Evolutionary conservation across 1,140 invertebrate genomes (phyloP).

Genomic region (Drosophila malerkotliana): DNA sequence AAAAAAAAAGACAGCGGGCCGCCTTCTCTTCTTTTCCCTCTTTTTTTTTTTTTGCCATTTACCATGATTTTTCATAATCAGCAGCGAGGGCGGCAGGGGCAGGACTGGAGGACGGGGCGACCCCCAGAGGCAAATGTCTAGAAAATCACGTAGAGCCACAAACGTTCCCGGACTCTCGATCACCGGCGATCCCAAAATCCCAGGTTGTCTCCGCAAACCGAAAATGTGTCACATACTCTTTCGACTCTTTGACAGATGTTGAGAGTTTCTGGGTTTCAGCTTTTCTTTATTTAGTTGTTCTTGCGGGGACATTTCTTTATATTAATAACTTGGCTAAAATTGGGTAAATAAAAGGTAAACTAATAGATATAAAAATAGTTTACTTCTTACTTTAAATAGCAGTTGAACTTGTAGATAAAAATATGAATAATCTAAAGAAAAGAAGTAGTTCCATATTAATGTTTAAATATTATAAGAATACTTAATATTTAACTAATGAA

Average conservation of each 20-base stretch:
- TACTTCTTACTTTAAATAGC: too few relatives aligned
- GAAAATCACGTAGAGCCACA: constrained; percentile 70
- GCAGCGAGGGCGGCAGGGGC: constrained; percentile 23
- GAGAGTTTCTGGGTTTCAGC: constrained; percentile 16
- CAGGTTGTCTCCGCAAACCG: not conserved
- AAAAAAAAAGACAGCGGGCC: constrained; percentile 50
- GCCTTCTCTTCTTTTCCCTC: constrained; percentile 41
- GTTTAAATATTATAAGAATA: too few relatives aligned
- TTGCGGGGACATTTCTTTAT: too few relatives aligned
- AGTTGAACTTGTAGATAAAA: too few relatives aligned
- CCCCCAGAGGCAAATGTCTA: constrained; percentile 53
- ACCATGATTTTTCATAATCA: constrained; percentile 80
- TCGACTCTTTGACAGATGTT: constrained; percentile 37
- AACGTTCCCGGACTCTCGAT: constrained; percentile 4
- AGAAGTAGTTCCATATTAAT: too few relatives aligned
- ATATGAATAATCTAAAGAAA: too few relatives aligned
- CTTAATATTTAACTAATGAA: too few relatives aligned
- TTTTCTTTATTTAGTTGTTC: not conserved
- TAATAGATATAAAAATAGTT: too few relatives aligned
- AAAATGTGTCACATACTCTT: constrained; percentile 36
- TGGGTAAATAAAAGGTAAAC: too few relatives aligned
- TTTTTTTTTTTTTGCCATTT: constrained; percentile 55
- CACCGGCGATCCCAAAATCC: constrained; percentile 4
- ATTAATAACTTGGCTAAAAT: too few relatives aligned
- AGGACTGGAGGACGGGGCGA: constrained; percentile 7